Base-by-base conservation (phyloP, 1,140 invertebrate genomes). In the Drosophila nigrodunni region DNA sequence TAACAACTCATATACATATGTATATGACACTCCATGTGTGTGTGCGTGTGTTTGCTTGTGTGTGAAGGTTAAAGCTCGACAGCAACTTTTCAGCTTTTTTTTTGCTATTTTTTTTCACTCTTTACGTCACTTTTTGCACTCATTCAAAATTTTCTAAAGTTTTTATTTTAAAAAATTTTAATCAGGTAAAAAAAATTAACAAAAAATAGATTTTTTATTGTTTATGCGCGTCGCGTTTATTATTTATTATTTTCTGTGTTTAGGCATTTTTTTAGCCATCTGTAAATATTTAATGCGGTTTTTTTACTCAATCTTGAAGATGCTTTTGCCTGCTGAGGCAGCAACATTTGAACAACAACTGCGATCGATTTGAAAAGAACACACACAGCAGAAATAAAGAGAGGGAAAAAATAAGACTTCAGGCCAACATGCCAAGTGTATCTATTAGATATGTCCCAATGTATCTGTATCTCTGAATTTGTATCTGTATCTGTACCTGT, bases 51-150 rank as follows among this genome's bases (percentile, higher is more conserved):
- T 65, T 35, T 67, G 55, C 54, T 62, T 25, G 46, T 52, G 54
- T 67, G 62, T 68, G 64, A 73, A 74, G 71, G 71, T 74, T 74
- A 74, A 73, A 74, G 64, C 65, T 73, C 58, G 39, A 60, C 9
- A 67, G 37, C 18, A 59, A 60, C 49, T 59, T 65, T 66, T 9
- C 4, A 57, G 11, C 47, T 41, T 37, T 47, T 49, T 41, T 68
- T 69, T 44, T 35, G 49, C 15, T 44, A 7, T 55, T 50, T 41
- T 49, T 50, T 66, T 72, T 47, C 43, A 46, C 11, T 34, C 41
- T 58, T 46, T 65, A 58, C 30, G 58, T 67, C 60, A 62, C 68
- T 55, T 55, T 62, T 58, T 8, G 11, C 67, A 70, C n/a, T 18
- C 10, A 11, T 11, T 30, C 5, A 11, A 34, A 61, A 41, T 41